phyloP scores from a whole-genome alignment of 2,113 vertebrate genomes.

The Pachypanchax playfairii region DNA sequence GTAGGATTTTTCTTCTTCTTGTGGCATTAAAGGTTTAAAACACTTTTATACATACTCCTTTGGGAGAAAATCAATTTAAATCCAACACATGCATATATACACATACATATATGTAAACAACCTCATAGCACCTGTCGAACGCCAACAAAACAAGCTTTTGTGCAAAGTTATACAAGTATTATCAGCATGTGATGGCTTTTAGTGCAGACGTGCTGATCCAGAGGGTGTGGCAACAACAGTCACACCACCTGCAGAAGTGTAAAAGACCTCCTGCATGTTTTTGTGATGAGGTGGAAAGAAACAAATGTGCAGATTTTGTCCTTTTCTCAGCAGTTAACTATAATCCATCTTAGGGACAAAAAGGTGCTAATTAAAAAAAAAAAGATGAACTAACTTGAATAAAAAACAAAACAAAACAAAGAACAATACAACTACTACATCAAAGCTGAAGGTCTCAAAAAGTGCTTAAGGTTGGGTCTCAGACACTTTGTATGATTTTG shows the following conservation, averaged over 20 bases:
- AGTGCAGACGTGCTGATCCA: slow-evolving; percentile 54
- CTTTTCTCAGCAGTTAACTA: slow-evolving; percentile 79
- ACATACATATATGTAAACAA: too few species aligned
- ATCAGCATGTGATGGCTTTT: too few species aligned
- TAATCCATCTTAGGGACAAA: slow-evolving; percentile 79
- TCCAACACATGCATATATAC: too few species aligned
- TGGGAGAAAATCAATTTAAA: too few species aligned
- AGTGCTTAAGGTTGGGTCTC: slow-evolving; percentile 29
- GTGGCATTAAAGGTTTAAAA: too few species aligned
- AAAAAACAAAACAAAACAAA: slow-evolving; percentile 58
- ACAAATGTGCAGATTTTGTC: slow-evolving; percentile 78
- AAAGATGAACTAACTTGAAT: not conserved
- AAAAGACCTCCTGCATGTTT: slow-evolving; percentile 81
- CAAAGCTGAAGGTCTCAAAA: slow-evolving; percentile 68
- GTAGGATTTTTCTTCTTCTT: too few species aligned
- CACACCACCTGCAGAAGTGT: slow-evolving; percentile 82
- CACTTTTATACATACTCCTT: too few species aligned
- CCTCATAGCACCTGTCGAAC: too few species aligned
- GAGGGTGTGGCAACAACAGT: slow-evolving; percentile 82
- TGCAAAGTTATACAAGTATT: slow-evolving; percentile 41
- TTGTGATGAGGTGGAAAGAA: slow-evolving; percentile 78
- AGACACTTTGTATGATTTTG: not conserved
- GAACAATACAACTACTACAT: slow-evolving; percentile 70
- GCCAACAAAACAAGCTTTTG: too few species aligned
- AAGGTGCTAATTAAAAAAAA: slow-evolving; percentile 83